Evolutionary conservation across 2,113 vertebrate species (phyloP), one percentile per base, ranked within the genome.

Genomic region (Lontra canadensis): DNA sequence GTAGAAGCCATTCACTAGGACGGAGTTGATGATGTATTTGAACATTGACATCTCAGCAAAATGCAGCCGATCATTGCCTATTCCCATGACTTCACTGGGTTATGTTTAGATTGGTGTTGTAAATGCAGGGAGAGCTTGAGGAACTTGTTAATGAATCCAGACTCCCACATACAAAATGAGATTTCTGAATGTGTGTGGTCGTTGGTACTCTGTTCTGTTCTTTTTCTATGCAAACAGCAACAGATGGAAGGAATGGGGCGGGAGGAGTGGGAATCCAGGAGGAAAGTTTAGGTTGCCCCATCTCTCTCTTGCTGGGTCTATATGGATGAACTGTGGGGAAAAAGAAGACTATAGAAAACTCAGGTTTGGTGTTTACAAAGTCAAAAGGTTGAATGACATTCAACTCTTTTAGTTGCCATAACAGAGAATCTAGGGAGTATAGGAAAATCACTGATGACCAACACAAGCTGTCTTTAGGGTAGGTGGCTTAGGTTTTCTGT

Each of bases 181-280:
- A 96, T 92, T 97, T 96, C 96, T 97, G 94, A 96, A 67, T 97
- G 63, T 92, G 92, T 97, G 94, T 96, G 90, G 90, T 96, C 57
- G 1, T 92, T 84, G 84, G 47, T 96, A 76, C 92, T 95, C 96
- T 96, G 61, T 96, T 89, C 87, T 93, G 73, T 95, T 96, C 47
- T 89, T 97, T 97, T 84, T 95, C 92, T 71, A 59, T 3, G 9
- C 47, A 96, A 96, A 95, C 34, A 96, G 83, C 93, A 97, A 97
- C 96, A 98, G 96, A 97, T 95, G 96, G 96, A 20, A 73, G 61
- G 52, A 97, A 88, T 73, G 80, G 57, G 73, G 65, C 7, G 52
- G 78, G 21, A 86, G 21, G 26, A 92, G 44, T 91, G 57, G 92
- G 94, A 79, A 84, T 63, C 55, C 36, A 65, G 61, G 92, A 95